Percentiles rank a stretch among this genome's conserved stretches.
Evolutionary conservation across 2,113 vertebrate species (phyloP).

Genomic region (Callospermophilus lateralis): DNA sequence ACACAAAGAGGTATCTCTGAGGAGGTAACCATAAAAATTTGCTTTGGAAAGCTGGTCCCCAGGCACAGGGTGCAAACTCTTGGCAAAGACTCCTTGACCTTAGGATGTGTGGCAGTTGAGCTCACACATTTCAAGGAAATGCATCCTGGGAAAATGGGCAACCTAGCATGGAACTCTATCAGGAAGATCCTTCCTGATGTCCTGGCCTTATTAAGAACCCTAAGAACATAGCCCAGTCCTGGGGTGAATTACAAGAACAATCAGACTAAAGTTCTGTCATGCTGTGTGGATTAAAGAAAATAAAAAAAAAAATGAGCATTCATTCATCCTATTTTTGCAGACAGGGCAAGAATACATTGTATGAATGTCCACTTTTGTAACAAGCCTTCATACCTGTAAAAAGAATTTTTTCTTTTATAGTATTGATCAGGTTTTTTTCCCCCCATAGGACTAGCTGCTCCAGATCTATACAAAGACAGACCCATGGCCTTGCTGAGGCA

Average conservation of each 20-base stretch:
- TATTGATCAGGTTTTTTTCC: neutral
- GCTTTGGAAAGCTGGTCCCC: neutral
- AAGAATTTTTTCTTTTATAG: neutral
- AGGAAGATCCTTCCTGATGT: neutral
- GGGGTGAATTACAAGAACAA: neutral
- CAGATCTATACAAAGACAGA: neutral
- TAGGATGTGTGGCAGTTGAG: neutral
- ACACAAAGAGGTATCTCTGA: neutral
- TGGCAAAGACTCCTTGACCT: neutral
- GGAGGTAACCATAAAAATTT: neutral
- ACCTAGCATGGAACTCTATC: neutral
- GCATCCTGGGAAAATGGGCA: neutral
- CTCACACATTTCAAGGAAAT: neutral
- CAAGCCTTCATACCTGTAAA: neutral
- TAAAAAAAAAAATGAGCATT: constrained; percentile 43
- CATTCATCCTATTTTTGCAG: neutral
- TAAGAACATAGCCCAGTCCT: neutral
- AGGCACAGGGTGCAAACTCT: neutral
- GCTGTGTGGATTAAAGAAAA: neutral
- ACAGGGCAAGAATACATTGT: neutral
- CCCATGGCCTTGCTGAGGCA: neutral
- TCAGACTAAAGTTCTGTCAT: neutral
- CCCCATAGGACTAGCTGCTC: neutral
- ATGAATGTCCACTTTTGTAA: neutral
- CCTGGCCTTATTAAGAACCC: neutral